Base-by-base conservation (phyloP, 2,888 invertebrate genomes). In the Ormyrus thymus region DNA sequence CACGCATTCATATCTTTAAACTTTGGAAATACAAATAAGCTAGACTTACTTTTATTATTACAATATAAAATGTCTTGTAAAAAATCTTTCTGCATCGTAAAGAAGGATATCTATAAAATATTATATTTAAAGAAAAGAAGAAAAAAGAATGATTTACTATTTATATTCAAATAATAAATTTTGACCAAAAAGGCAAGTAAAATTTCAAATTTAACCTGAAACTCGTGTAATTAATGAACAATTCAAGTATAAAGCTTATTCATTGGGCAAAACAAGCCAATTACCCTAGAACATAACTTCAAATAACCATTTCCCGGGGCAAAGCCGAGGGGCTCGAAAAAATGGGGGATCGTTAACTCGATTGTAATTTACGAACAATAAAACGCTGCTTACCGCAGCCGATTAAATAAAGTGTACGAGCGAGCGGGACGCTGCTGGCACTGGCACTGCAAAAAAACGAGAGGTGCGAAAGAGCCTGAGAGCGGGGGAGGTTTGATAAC, bases 401-500 rank as follows among this genome's bases (percentile, higher is more conserved):
- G 70, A 78, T 74, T 70, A 65, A 74, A 65, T 59, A 65, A 69
- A 70, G 56, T 69, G 56, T 56, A 50, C 6, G 45, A 48, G 11
- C 13, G 59, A n/a, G 6, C 9, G 43, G 9, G 29, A 29, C 29
- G 29, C 29, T 29, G 29, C 29, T 29, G 29, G 29, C 29, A 1
- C 29, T 29, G 29, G 29, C 29, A 29, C 29, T 29, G 29, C 29
- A 1, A 29, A 29, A 29, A 43, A 55, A 13, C 13, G 10, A 55
- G 45, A 29, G 11, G 9, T 11, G 51, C 4, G 3, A 53, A 53
- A 15, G n/a, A 29, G 29, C 29, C 29, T 29, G 46, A 8, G 46
- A 46, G 58, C 6, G n/a, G 45, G 70, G 6, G 65, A 61, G 82
- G 81, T 81, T 86, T 86, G 85, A 87, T 87, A 86, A 87, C 85